Conservation (phyloP, 2,797 vertebrate species). For the Sebastes vulpes region DNA sequence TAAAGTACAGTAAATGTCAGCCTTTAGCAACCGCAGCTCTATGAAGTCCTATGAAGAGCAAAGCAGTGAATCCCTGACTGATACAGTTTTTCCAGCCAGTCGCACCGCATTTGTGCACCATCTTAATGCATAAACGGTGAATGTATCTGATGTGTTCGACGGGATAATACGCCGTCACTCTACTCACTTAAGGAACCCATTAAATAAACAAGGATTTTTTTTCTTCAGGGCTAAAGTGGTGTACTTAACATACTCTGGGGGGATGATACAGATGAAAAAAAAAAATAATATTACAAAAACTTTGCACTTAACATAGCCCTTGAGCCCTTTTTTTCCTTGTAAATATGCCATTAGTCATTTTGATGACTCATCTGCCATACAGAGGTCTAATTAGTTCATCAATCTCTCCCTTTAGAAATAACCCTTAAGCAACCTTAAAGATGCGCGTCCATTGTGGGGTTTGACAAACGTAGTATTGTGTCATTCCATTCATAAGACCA, state of each 20-base stretch:
- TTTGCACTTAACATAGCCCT: constrained; percentile 61
- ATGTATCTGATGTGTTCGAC: constrained; percentile 20
- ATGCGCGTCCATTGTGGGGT: not conserved
- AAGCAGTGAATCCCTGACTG: not conserved
- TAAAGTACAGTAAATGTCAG: not conserved
- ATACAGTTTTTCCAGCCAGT: not conserved
- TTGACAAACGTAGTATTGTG: not conserved
- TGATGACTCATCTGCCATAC: constrained; percentile 42
- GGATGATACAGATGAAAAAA: constrained; percentile 22
- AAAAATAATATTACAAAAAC: constrained; percentile 39
- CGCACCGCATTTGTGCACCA: constrained; percentile 1
- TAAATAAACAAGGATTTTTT: constrained; percentile 42
- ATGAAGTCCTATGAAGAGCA: not conserved
- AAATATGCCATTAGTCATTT: constrained; percentile 56
- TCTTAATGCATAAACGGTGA: constrained; percentile 9
- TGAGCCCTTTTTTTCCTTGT: constrained; percentile 26
- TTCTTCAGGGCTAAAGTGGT: constrained; percentile 35
- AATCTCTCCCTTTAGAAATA: constrained; percentile 14
- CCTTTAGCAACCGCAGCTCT: not conserved
- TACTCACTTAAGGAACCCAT: constrained; percentile 53
- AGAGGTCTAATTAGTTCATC: constrained; percentile 45
- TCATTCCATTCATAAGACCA: constrained; percentile 1
- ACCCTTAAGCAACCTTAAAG: constrained; percentile 48
- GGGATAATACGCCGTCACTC: constrained; percentile 31
- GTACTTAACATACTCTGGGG: constrained; percentile 50